Evolutionary conservation across 2,797 vertebrate species (phyloP).

Genomic region (Brotula barbata): DNA sequence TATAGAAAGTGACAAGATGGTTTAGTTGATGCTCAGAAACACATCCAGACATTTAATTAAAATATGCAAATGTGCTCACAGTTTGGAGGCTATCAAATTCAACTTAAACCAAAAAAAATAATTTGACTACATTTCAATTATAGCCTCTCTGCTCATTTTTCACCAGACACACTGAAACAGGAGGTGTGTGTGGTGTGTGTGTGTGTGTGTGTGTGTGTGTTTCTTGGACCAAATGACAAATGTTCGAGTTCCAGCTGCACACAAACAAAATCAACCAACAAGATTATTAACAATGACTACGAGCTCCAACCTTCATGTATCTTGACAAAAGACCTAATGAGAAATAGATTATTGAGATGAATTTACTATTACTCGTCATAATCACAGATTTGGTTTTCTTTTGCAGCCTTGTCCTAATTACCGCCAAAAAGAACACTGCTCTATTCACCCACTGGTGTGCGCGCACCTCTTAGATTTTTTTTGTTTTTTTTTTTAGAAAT

Average conservation of each 20-base stretch:
- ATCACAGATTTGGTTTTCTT: conserved; percentile 22
- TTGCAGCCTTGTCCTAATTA: background rate
- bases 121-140: conserved; percentile 75
- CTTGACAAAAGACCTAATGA: conserved; percentile 44
- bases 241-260: conserved; percentile 38
- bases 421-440: background rate
- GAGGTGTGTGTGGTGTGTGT: too few species aligned
- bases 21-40: conserved; percentile 63
- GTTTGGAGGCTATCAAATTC: conserved; percentile 74
- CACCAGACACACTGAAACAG: conserved; percentile 38
- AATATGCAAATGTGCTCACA: conserved; percentile 78
- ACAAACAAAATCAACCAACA: conserved; percentile 44
- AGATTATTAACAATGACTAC: conserved; percentile 54
- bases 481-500: background rate
- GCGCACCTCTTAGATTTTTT: background rate
- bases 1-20: conserved; percentile 69
- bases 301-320: conserved; percentile 16
- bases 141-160: conserved; percentile 44
- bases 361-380: conserved; percentile 3
- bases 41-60: conserved; percentile 76
- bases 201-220: conserved; percentile 12
- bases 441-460: background rate
- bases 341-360: conserved; percentile 41
- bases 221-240: conserved; percentile 44
- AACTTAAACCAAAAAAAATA: conserved; percentile 67